Base-by-base conservation (phyloP, 2,797 vertebrate species). In the Neosalanx taihuensis region DNA sequence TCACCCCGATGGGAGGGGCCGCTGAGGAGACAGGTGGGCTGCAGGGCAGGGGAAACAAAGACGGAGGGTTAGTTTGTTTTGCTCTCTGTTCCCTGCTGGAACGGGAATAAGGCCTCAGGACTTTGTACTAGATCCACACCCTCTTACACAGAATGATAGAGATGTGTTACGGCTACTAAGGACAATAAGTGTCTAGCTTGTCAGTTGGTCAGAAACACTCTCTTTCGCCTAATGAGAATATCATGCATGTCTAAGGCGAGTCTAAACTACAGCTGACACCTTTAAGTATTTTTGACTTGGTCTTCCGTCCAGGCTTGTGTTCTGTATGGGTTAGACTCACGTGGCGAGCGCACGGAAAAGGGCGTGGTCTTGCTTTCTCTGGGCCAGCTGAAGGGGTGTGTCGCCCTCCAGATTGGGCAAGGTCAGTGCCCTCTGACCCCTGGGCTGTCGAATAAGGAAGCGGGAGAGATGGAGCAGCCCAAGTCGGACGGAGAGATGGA, bases 401-500 rank as follows among this genome's bases (percentile, higher is more conserved):
- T 89, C 85, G 46, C 90, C 93, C 13, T 94, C 93, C 82, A 93
- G 87, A 26, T 92, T 91, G 78, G 89, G 86, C 68, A 89, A 74
- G 23, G 79, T 75, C 81, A 93, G 31, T 18, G 90, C 87, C 78
- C 84, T 89, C 7, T 82, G 86, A 70, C 92, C 91, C 79, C 90
- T 88, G 18, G 93, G 92, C 46, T 93, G 91, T 71, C 82, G 86
- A 79, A 92, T 80, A 29, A 96, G 86, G 85, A 95, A 94, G 58
- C 86, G 89, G 2, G 85, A 90, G 76, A 97, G 88, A 26, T 94
- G 92, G 74, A 86, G 67, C 72, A 96, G 88, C 76, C 92, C 93
- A 83, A 95, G 87, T 72, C 89, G 93, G 79, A 90, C 87, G 0
- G 93, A 87, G 30, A 95, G 77, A 57, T 95, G 94, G 5, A 96